Evolutionary conservation across 2,113 vertebrate genomes (phyloP).

Genomic region (Polypterus bichir): DNA sequence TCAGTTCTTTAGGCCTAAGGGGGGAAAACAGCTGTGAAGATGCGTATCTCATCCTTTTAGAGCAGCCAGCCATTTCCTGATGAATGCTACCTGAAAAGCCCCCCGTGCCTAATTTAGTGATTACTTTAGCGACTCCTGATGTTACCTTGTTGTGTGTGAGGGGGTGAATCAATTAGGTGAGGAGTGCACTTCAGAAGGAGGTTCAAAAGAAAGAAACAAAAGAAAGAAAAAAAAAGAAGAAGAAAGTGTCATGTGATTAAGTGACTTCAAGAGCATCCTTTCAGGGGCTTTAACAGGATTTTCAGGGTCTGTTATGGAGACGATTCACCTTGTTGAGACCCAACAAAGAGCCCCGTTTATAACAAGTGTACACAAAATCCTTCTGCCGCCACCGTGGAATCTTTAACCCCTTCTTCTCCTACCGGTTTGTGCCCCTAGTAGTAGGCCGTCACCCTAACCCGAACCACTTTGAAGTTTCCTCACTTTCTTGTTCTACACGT

Average conservation of each 20-base stretch:
- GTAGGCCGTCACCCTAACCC: neutral
- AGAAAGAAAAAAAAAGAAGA: conserved; percentile 6
- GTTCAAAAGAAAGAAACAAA: too few relatives aligned
- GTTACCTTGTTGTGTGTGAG: conserved; percentile 49
- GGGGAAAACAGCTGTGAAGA: conserved; percentile 8
- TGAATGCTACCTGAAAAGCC: conserved; percentile 39
- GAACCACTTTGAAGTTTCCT: neutral
- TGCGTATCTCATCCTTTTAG: conserved; percentile 14
- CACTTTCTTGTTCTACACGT: neutral
- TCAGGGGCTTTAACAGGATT: conserved; percentile 21
- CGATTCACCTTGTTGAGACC: neutral
- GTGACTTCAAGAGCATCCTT: conserved; percentile 29
- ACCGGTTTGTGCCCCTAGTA: too few relatives aligned
- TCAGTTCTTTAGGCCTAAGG: conserved; percentile 6
- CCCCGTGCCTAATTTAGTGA: conserved; percentile 36
- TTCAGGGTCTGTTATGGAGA: neutral
- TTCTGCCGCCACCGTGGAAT: neutral
- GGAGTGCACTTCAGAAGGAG: conserved; percentile 13
- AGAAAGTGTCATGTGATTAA: conserved; percentile 28
- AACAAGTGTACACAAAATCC: neutral
- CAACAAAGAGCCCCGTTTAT: neutral
- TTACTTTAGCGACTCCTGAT: conserved; percentile 36
- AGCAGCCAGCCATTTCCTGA: conserved; percentile 34
- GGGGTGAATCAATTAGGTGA: conserved; percentile 34
- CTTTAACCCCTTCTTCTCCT: neutral